These are phyloP conservation scores for Rhinichthys osculus DNA, from an alignment of 2,797 vertebrate species.

Conservation along the genomic window DNA sequence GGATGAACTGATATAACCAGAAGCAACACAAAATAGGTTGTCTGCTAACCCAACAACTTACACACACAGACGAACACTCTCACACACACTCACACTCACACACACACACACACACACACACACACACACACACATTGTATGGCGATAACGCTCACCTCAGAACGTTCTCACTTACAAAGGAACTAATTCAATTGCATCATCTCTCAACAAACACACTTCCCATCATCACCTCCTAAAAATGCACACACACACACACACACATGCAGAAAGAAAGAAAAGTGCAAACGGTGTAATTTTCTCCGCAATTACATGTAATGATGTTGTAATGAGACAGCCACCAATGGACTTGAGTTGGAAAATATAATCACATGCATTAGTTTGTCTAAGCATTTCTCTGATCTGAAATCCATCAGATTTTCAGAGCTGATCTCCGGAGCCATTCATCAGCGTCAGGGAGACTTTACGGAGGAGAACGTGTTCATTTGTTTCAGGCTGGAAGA, in stretches of 20 bases:
- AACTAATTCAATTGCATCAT: slow-evolving; percentile 31
- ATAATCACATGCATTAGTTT: slow-evolving; percentile 99
- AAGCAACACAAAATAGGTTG: background rate
- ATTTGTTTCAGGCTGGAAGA: slow-evolving; percentile 81
- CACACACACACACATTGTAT: background rate
- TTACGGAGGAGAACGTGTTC: slow-evolving; percentile 78
- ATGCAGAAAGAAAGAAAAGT: slow-evolving; percentile 39
- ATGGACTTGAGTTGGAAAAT: slow-evolving; percentile 98
- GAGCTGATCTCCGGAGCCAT: slow-evolving; percentile 97
- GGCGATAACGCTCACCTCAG: background rate
- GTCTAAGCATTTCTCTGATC: slow-evolving; percentile 97
- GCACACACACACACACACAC: slow-evolving; percentile 34
- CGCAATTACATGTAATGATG: slow-evolving; percentile 90
- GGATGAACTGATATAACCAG: background rate
- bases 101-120: background rate
- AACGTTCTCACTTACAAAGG: slow-evolving; percentile 6
- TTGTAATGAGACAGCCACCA: slow-evolving; percentile 98
- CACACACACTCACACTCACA: too few relatives aligned
- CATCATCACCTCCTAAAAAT: slow-evolving; percentile 22
- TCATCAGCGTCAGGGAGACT: slow-evolving; percentile 92
- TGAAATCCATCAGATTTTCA: slow-evolving; percentile 99
- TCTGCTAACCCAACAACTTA: background rate
- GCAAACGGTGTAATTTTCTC: slow-evolving; percentile 70
- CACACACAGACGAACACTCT: background rate
- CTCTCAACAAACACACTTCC: slow-evolving; percentile 27